phyloP scores from a whole-genome alignment of 2,797 vertebrate species.

The Carcharodon carcharias region DNA sequence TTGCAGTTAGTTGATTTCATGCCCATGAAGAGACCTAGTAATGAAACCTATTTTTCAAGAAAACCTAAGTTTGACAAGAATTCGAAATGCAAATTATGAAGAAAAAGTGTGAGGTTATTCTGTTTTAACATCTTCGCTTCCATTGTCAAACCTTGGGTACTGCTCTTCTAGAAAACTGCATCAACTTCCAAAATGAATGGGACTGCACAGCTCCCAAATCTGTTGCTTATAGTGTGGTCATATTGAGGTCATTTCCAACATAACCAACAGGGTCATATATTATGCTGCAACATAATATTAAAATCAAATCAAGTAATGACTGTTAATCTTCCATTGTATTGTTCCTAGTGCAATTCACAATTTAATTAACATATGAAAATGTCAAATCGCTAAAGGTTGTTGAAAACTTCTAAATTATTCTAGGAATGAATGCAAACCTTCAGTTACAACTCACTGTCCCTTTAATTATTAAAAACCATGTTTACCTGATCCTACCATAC shows the following conservation, averaged over 20 bases:
- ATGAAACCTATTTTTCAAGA: neutral
- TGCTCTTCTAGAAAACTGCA: neutral
- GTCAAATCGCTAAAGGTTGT: neutral
- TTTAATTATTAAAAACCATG: neutral
- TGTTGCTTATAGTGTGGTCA: neutral
- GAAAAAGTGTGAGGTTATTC: neutral
- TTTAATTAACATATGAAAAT: neutral
- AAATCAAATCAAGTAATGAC: neutral
- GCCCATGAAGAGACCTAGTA: neutral
- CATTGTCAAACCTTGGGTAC: neutral
- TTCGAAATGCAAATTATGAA: neutral
- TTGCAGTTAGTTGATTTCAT: neutral
- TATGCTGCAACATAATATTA: neutral
- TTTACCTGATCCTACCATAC: neutral
- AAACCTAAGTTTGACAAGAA: neutral
- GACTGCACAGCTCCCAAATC: neutral
- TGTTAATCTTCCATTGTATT: neutral
- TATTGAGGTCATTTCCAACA: neutral
- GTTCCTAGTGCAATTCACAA: neutral
- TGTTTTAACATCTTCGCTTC: neutral
- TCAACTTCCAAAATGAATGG: neutral
- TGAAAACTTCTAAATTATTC: neutral
- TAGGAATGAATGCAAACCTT: neutral
- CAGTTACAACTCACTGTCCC: neutral
- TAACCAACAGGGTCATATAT: too few relatives aligned